Conservation (phyloP, 2,888 invertebrate genomes). For the Drosophila peninsularis region DNA sequence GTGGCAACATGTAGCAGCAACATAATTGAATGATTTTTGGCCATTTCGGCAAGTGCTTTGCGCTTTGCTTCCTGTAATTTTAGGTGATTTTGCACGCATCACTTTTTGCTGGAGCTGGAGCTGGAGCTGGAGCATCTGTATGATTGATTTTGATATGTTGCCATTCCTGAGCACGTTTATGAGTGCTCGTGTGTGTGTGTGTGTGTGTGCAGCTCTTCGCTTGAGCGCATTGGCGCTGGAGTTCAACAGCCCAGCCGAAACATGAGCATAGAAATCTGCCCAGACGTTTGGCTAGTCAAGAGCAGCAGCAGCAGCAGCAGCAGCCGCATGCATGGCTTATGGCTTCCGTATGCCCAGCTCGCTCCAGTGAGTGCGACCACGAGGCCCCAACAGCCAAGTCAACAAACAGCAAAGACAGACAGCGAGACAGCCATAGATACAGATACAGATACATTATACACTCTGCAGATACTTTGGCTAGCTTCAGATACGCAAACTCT, state of each 20-base stretch:
- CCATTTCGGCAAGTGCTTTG: constrained; percentile 71
- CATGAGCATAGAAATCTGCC: constrained; percentile 64
- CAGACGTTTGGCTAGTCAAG: constrained; percentile 28
- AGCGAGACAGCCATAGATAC: constrained; percentile 28
- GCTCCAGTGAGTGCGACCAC: constrained; percentile 66
- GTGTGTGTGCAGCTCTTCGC: constrained; percentile 21
- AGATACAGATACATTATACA: constrained; percentile 7
- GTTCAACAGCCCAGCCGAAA: constrained; percentile 75
- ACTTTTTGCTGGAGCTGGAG: constrained; percentile 3
- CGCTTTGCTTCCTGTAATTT: constrained; percentile 74
- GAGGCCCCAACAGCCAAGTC: too few species aligned
- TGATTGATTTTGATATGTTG: constrained; percentile 64
- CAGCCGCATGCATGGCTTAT: constrained; percentile 60
- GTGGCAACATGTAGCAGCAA: constrained; percentile 31
- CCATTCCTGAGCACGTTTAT: constrained; percentile 51
- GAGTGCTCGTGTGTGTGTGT: neutral
- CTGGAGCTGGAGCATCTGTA: constrained; percentile 30
- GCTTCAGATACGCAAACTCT: constrained; percentile 38
- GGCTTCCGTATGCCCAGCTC: constrained; percentile 70
- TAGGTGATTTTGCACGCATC: constrained; percentile 66
- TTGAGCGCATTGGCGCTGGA: constrained; percentile 39
- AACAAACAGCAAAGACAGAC: too few species aligned
- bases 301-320: constrained; percentile 15
- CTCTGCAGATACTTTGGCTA: constrained; percentile 8
- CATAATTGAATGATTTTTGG: constrained; percentile 78